Conservation (phyloP, 2,113 vertebrate species). For the Pampusana beccarii region DNA sequence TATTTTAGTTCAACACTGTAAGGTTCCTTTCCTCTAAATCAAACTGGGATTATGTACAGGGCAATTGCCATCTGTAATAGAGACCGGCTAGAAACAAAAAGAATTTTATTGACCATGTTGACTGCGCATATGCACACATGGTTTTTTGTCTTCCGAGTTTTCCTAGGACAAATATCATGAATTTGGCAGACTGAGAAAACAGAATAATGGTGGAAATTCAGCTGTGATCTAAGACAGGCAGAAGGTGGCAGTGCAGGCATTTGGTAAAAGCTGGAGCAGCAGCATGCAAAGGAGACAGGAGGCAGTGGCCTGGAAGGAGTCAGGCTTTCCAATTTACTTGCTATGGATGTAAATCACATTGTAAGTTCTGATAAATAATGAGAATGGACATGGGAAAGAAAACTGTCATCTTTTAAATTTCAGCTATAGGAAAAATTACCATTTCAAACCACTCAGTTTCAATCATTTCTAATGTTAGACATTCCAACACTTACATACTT, state of each 20-base stretch:
- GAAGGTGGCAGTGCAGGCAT: constrained; percentile 51
- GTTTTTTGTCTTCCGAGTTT: neutral
- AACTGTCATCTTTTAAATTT: constrained; percentile 16
- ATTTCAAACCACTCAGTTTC: constrained; percentile 52
- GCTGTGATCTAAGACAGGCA: neutral
- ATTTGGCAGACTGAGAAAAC: neutral
- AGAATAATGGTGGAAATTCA: neutral
- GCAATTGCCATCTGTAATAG: neutral
- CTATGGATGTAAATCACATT: neutral
- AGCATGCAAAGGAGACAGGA: neutral
- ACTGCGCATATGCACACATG: neutral
- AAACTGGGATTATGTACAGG: neutral
- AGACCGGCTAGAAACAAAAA: neutral
- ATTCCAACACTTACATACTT: neutral
- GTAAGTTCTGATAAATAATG: constrained; percentile 5
- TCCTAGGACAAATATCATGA: neutral
- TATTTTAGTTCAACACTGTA: neutral
- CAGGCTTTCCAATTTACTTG: neutral
- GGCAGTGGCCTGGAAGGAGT: neutral
- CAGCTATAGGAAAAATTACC: constrained; percentile 23
- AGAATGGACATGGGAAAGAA: constrained; percentile 21
- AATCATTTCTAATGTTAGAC: neutral
- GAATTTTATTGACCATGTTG: neutral
- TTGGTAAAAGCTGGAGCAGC: neutral
- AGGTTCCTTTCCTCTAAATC: neutral